These are phyloP conservation scores for Cladorhizidae sp. DNA, from an alignment of 37 sponge, comb jelly and placozoan genomes.

Conservation along the genomic window DNA sequence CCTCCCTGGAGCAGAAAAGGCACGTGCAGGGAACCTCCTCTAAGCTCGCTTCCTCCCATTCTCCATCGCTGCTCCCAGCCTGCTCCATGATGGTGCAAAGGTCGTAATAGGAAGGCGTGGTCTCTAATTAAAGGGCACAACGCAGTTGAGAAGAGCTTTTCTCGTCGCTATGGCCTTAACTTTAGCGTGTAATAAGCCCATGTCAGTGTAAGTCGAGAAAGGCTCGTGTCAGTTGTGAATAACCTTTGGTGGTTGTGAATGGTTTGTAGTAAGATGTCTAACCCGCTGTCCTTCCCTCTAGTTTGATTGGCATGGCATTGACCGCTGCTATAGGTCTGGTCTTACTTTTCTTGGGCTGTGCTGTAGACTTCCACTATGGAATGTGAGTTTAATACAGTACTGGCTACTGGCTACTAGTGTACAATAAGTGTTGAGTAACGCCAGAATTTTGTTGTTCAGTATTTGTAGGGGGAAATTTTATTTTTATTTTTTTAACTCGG, in stretches of 20 bases:
- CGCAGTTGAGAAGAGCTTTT: too few relatives aligned
- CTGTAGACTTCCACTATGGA: conserved; percentile 27
- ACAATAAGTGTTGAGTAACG: too few relatives aligned
- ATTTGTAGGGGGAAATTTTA: too few relatives aligned
- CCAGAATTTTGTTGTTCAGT: too few relatives aligned
- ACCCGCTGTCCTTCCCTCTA: not conserved
- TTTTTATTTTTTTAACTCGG: too few relatives aligned
- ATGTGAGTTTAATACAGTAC: not conserved
- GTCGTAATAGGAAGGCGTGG: too few relatives aligned
- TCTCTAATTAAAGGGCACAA: too few relatives aligned
- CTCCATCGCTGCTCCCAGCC: conserved; percentile 25
- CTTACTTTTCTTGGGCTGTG: conserved; percentile 61
- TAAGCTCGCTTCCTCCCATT: conserved; percentile 51
- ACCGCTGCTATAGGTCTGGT: conserved; percentile 55
- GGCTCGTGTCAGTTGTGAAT: not conserved
- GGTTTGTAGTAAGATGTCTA: too few relatives aligned
- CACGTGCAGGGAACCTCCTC: conserved; percentile 18
- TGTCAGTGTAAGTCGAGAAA: not conserved
- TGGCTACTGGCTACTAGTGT: too few relatives aligned
- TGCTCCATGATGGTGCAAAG: too few relatives aligned
- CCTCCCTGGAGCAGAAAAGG: conserved; percentile 40
- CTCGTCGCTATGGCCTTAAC: not conserved
- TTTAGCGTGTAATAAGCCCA: not conserved
- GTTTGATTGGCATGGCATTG: conserved; percentile 53
- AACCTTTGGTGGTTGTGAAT: not conserved